Percentiles rank a stretch among this genome's conserved stretches.
Conservation (phyloP, 2,888 invertebrate species). For the Cabera pusaria region DNA sequence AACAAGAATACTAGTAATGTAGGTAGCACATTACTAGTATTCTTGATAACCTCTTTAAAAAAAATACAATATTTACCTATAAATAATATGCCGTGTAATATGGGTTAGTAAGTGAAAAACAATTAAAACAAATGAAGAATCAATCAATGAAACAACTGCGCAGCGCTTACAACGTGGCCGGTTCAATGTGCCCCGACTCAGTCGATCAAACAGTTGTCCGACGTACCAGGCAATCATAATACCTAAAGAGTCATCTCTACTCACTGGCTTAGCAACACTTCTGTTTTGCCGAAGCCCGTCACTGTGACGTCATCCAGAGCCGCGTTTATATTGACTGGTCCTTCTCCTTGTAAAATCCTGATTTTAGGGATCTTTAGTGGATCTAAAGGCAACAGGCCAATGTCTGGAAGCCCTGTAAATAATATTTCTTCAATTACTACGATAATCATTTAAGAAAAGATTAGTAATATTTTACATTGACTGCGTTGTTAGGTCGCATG, state of each 20-base stretch:
- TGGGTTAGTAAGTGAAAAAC: too few species aligned
- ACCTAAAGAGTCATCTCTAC: slow-evolving; percentile 44
- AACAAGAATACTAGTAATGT: too few species aligned
- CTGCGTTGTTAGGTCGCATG: slow-evolving; percentile 48
- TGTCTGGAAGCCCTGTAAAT: slow-evolving; percentile 77
- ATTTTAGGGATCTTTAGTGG: slow-evolving; percentile 86
- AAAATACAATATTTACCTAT: too few species aligned
- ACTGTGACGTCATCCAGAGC: slow-evolving; percentile 86
- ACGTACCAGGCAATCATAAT: slow-evolving; percentile 56
- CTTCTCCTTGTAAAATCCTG: slow-evolving; percentile 86
- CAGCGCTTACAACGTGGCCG: neutral
- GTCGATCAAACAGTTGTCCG: slow-evolving; percentile 66
- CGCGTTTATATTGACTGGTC: slow-evolving; percentile 87
- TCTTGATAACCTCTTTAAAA: too few species aligned
- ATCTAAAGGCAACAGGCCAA: slow-evolving; percentile 85
- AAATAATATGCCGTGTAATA: too few species aligned
- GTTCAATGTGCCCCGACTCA: slow-evolving; percentile 47
- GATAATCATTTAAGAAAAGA: too few species aligned
- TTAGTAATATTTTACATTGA: too few species aligned
- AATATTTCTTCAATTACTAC: slow-evolving; percentile 1
- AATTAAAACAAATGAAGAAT: too few species aligned
- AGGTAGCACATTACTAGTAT: too few species aligned
- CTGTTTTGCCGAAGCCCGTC: slow-evolving; percentile 85
- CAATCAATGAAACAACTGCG: neutral
- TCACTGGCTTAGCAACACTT: slow-evolving; percentile 85